Base-by-base conservation (phyloP, 2,113 vertebrate species). In the Gymnobelideus leadbeateri region DNA sequence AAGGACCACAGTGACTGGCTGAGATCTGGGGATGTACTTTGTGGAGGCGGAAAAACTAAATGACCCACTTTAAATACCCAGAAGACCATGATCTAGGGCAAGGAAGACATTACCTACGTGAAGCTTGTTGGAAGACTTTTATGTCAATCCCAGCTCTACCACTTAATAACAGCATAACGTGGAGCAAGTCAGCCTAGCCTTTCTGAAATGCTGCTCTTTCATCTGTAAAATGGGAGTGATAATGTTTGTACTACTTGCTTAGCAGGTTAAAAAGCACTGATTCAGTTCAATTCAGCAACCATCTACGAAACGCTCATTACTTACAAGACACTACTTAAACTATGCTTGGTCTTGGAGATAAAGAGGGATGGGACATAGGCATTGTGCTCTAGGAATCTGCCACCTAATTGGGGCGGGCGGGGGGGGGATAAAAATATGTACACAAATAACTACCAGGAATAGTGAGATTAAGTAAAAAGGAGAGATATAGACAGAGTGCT, bases 1-100 rank as follows among this genome's bases (percentile, higher is more conserved):
- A 84, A n/a, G 16, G 6, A 43, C 68, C 54, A 5, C 47, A 37
- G 31, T 95, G 94, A 97, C 53, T 95, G 95, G 91, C 1, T 89
- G 89, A 16, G 54, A 51, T 10, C 0, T 61, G 11, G n/a, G 8
- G 89, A 57, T 57, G 51, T 26, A 90, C 91, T 7, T 68, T n/a
- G 43, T 19, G 47, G 51, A 93, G 31, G 37, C n/a, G 12, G 94
- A n/a, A 21, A 84, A 43, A 19, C 19, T 84, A 43, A 84, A 84
- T 21, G n/a, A 7, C 19, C 2, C 7, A 23, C 6, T 43, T 43
- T 43, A 43, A 84, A 43, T 21, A n/a, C 61, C 61, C 61, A 5
- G 19, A 77, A 77, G 61, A 68, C 11, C 14, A 43, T 8, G 68
- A 77, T 37, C 37, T 49, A 49, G 47, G 47, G 47, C 47, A 49